These are phyloP conservation scores for Hedychridium roseum DNA, from an alignment of 2,888 invertebrate genomes.

Conservation along the genomic window DNA sequence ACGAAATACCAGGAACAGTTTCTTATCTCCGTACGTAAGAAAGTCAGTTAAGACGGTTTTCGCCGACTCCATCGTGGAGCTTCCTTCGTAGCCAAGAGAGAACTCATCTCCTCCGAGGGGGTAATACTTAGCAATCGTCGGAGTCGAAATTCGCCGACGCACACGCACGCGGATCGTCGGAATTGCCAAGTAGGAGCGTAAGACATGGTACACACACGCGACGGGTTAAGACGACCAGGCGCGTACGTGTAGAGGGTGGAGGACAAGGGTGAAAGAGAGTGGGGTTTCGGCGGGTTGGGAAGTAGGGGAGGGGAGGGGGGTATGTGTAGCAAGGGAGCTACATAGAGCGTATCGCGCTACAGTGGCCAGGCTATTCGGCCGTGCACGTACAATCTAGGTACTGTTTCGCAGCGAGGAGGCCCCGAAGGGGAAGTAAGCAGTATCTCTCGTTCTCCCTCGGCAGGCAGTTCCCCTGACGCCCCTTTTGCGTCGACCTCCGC, in stretches of 20 bases:
- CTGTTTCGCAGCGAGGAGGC: constrained; percentile 42
- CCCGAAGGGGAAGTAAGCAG: constrained; percentile 43
- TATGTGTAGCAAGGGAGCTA: constrained; percentile 4
- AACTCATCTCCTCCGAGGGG: too few species aligned
- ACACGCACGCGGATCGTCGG: constrained; percentile 27
- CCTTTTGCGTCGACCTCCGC: constrained; percentile 19
- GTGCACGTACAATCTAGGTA: constrained; percentile 41
- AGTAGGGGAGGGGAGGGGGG: neutral
- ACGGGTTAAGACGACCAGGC: constrained; percentile 3
- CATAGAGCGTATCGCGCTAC: constrained; percentile 40
- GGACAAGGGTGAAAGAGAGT: constrained; percentile 19
- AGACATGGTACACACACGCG: constrained; percentile 16
- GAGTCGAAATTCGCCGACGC: constrained; percentile 41
- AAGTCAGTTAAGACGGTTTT: too few species aligned
- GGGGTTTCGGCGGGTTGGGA: constrained; percentile 13
- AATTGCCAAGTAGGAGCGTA: constrained; percentile 21
- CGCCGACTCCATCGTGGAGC: too few species aligned
- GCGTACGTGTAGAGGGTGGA: constrained; percentile 15
- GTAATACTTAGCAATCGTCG: too few species aligned
- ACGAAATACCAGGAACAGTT: too few species aligned
- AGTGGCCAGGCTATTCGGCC: constrained; percentile 41
- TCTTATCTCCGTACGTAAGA: too few species aligned
- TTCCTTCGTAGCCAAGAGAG: too few species aligned
- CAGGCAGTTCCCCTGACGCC: constrained; percentile 18
- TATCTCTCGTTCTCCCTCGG: constrained; percentile 37